A percentile compares a stretch with the other conserved stretches of the same genome.
Conservation (phyloP, 2,113 vertebrate genomes). For the Halcyon senegalensis region DNA sequence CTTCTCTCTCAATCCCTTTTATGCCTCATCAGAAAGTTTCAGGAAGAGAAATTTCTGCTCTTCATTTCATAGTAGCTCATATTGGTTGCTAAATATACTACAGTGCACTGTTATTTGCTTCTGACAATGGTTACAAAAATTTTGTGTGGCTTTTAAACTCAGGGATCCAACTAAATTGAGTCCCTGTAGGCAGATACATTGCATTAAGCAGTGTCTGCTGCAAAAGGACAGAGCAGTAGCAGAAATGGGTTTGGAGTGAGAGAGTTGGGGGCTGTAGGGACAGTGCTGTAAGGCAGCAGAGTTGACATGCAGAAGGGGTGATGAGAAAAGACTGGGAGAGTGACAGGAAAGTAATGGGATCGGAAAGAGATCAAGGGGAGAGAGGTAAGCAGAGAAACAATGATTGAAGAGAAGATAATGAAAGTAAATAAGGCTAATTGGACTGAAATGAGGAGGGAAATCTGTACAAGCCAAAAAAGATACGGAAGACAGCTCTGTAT, state of each 20-base stretch:
- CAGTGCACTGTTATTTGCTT: not conserved
- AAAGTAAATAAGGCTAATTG: not conserved
- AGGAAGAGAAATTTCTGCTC: not conserved
- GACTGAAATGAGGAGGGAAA: not conserved
- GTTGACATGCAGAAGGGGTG: not conserved
- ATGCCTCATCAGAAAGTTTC: constrained; percentile 13
- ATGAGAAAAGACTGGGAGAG: not conserved
- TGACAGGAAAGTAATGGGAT: not conserved
- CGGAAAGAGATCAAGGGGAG: not conserved
- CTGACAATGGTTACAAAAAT: not conserved
- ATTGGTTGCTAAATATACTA: not conserved
- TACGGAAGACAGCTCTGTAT: not conserved
- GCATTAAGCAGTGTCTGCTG: not conserved
- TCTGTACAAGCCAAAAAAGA: not conserved
- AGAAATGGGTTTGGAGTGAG: not conserved
- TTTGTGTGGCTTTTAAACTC: not conserved
- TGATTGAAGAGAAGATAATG: not conserved
- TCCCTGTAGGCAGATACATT: not conserved
- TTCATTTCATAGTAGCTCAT: not conserved
- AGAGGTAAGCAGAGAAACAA: not conserved
- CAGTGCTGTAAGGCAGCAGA: accelerated
- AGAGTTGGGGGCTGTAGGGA: not conserved
- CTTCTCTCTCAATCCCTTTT: constrained; percentile 9
- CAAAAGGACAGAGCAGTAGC: not conserved
- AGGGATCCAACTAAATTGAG: not conserved